These are phyloP conservation scores for Sinocyclocheilus anshuiensis DNA, from an alignment of 2,113 vertebrate genomes.

Conservation along the genomic window DNA sequence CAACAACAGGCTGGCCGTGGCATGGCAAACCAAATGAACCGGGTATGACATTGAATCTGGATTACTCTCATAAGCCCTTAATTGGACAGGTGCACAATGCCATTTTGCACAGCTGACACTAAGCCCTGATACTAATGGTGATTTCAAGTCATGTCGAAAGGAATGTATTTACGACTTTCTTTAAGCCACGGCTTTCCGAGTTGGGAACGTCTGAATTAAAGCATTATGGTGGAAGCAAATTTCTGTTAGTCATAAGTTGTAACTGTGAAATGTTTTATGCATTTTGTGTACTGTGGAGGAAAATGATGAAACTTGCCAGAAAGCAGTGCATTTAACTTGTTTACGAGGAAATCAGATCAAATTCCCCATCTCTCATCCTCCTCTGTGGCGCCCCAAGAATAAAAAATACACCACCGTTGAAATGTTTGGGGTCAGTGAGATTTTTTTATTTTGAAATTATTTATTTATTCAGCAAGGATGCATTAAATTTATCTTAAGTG, in stretches of 20 bases:
- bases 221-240: neutral
- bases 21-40: constrained; percentile 76
- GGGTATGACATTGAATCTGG: constrained; percentile 64
- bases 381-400: neutral
- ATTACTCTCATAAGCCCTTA: neutral
- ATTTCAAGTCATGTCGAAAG: neutral
- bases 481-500: neutral
- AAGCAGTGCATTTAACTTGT: neutral
- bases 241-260: neutral
- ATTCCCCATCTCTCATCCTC: neutral
- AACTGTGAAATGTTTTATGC: neutral
- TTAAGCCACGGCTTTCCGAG: neutral
- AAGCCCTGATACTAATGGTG: neutral
- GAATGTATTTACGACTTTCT: neutral
- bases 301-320: neutral
- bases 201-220: neutral
- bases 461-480: neutral
- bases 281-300: neutral
- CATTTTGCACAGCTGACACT: constrained; percentile 68
- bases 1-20: constrained; percentile 77
- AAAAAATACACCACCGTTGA: neutral
- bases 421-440: neutral
- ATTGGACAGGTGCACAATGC: constrained; percentile 74
- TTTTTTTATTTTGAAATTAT: neutral
- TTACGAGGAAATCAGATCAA: neutral